Percentiles rank a stretch among this genome's conserved stretches.
phyloP scores from a whole-genome alignment of 1,140 invertebrate species.

The Cydia pomonella region DNA sequence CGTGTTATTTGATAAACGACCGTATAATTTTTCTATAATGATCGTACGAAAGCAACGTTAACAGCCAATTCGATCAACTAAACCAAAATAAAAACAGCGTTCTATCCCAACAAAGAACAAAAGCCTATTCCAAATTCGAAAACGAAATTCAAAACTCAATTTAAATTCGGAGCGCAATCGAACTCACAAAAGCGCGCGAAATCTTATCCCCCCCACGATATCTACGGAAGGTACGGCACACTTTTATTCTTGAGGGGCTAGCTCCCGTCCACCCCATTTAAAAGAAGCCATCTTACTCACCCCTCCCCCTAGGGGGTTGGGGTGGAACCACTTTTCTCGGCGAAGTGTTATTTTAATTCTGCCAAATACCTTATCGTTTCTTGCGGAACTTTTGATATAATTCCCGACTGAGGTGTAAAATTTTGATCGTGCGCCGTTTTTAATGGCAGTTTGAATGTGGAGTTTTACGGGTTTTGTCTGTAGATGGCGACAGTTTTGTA shows the following conservation, averaged over 20 bases:
- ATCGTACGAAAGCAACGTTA: no score
- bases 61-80: neutral
- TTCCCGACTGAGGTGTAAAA: slow-evolving; percentile 69
- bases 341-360: slow-evolving; percentile 79
- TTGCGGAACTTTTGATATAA: slow-evolving; percentile 76
- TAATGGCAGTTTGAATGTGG: neutral
- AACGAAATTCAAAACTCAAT: slow-evolving; percentile 63
- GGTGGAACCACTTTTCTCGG: slow-evolving; percentile 66
- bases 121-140: slow-evolving; percentile 41
- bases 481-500: neutral
- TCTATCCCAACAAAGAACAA: slow-evolving; percentile 35
- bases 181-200: slow-evolving; percentile 50
- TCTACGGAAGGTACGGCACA: slow-evolving; percentile 64
- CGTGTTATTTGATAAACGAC: no score
- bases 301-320: slow-evolving; percentile 51
- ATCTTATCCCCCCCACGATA: slow-evolving; percentile 56
- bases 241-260: slow-evolving; percentile 75
- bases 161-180: slow-evolving; percentile 61
- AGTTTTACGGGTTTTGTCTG: slow-evolving; percentile 15
- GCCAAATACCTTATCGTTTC: slow-evolving; percentile 79
- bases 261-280: slow-evolving; percentile 71
- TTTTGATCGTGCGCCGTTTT: slow-evolving; percentile 33
- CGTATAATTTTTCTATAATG: no score
- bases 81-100: slow-evolving; percentile 30
- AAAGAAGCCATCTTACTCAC: slow-evolving; percentile 76